Conservation (phyloP, 2,797 vertebrate genomes). For the Siniperca obscura region DNA sequence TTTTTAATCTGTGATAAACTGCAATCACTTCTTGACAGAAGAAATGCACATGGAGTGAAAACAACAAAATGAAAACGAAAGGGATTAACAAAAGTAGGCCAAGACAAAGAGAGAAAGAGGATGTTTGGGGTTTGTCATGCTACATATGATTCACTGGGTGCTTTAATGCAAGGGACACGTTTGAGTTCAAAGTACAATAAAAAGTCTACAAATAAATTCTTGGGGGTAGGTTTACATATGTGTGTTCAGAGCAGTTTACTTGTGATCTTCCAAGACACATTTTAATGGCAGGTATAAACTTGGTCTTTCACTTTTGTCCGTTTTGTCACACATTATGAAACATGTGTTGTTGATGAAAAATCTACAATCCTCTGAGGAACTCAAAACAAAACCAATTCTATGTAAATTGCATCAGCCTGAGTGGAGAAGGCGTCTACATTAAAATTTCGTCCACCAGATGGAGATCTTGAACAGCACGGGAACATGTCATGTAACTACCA, state of each 20-base stretch:
- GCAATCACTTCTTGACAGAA: background rate
- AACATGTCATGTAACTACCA: fast-evolving
- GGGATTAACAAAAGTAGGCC: background rate
- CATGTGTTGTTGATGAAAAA: background rate
- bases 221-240: background rate
- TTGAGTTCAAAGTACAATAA: background rate
- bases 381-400: no score
- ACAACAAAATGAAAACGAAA: background rate
- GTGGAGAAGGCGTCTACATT: no score
- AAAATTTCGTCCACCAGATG: slow-evolving; percentile 19
- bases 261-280: background rate
- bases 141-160: background rate
- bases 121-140: background rate
- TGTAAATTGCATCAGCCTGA: no score
- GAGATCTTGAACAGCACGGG: background rate
- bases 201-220: background rate
- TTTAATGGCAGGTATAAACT: background rate
- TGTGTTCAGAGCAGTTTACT: background rate
- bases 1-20: background rate
- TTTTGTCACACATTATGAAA: background rate
- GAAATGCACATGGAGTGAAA: background rate
- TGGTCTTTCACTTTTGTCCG: background rate
- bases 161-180: background rate
- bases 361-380: no score
- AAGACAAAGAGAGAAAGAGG: background rate